A percentile compares a stretch with the other conserved stretches of the same genome.
These are phyloP conservation scores for Percopsis omiscomaycus DNA, from an alignment of 2,797 vertebrate genomes.

Conservation along the genomic window DNA sequence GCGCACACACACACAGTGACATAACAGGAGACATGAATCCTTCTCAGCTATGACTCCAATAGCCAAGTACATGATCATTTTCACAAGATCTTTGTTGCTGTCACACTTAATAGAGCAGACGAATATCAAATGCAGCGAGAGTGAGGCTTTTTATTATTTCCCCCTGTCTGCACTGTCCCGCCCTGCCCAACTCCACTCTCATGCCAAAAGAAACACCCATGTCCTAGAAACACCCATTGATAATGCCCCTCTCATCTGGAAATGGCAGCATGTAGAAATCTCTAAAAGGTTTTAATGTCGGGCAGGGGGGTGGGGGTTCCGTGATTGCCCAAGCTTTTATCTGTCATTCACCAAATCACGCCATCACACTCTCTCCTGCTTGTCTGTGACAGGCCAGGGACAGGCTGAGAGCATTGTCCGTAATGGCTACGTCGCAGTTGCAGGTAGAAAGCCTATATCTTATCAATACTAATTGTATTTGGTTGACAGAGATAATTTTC, in stretches of 20 bases:
- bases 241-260: conserved; percentile 65
- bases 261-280: conserved; percentile 70
- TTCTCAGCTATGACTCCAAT: not conserved
- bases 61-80: not conserved
- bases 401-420: conserved; percentile 48
- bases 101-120: conserved; percentile 13
- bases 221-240: conserved; percentile 56
- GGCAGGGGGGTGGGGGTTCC: conserved; percentile 42
- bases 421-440: conserved; percentile 54
- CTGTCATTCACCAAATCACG: conserved; percentile 71
- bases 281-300: conserved; percentile 77
- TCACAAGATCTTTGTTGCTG: not conserved
- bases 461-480: conserved; percentile 74
- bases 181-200: conserved; percentile 23
- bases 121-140: conserved; percentile 48
- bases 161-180: conserved; percentile 13
- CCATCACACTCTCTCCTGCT: conserved; percentile 37
- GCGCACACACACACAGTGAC: not conserved
- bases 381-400: conserved; percentile 53
- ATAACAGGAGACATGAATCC: conserved; percentile 8
- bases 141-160: conserved; percentile 16
- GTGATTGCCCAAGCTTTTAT: conserved; percentile 74
- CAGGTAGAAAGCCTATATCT: conserved; percentile 62
- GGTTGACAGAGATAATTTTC: conserved; percentile 62
- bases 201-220: conserved; percentile 62